Evolutionary conservation across 2,113 vertebrate genomes (phyloP).

Genomic region (Dicaeum eximium): DNA sequence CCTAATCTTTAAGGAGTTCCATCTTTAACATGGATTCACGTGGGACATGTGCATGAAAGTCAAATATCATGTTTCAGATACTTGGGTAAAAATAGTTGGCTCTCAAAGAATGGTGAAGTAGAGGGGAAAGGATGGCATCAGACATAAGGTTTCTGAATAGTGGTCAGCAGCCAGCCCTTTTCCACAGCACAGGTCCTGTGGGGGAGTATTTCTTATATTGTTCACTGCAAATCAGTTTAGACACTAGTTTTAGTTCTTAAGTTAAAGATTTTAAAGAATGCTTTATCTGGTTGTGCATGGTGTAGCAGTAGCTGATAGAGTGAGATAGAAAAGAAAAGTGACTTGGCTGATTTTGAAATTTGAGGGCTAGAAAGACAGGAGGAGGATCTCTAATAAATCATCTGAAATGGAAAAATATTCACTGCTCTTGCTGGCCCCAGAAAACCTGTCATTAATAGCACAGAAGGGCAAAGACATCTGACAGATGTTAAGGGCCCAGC

Average conservation of each 20-base stretch:
- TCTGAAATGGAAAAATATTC: neutral
- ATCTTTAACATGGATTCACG: neutral
- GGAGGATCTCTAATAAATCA: neutral
- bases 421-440: neutral
- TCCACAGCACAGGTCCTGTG: neutral
- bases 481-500: neutral
- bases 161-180: neutral
- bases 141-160: neutral
- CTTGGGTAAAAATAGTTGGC: rapidly evolving
- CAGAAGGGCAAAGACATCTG: neutral
- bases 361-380: neutral
- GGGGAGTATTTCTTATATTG: neutral
- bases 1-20: neutral
- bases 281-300: neutral
- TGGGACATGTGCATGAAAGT: neutral
- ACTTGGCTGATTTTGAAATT: neutral
- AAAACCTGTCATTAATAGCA: neutral
- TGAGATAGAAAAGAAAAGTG: neutral
- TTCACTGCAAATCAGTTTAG: neutral
- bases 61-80: neutral
- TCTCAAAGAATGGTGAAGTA: neutral
- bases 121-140: neutral
- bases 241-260: neutral
- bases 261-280: neutral
- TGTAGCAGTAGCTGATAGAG: neutral